Evolutionary conservation across 2,113 vertebrate genomes (phyloP).

Genomic region (Mesocricetus auratus): DNA sequence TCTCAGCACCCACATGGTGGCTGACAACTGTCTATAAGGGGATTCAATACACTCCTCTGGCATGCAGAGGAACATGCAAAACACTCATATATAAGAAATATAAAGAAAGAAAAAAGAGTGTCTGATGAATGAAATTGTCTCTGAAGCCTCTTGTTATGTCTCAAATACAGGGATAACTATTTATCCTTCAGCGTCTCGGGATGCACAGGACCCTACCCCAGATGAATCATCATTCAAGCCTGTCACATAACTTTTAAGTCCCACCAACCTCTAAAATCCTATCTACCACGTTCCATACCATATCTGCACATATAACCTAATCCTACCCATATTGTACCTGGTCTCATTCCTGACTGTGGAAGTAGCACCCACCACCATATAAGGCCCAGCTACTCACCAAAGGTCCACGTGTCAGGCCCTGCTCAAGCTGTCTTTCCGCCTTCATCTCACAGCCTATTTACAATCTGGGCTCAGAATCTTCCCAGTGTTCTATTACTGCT

Average conservation of each 20-base stretch:
- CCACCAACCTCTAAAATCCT: slow-evolving; percentile 40
- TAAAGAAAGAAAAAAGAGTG: neutral
- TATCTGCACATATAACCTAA: neutral
- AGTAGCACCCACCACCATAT: neutral
- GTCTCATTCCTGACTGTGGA: neutral
- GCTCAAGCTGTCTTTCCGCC: slow-evolving; percentile 42
- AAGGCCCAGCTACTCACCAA: slow-evolving; percentile 6
- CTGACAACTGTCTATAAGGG: neutral
- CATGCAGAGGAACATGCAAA: neutral
- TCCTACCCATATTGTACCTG: slow-evolving; percentile 26
- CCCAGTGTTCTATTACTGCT: neutral
- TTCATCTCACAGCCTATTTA: slow-evolving; percentile 12
- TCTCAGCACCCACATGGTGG: neutral
- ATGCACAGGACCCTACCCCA: slow-evolving; percentile 22
- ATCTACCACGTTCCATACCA: neutral
- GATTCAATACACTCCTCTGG: neutral
- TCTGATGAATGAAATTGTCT: slow-evolving; percentile 8
- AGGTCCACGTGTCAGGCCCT: neutral
- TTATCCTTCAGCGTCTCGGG: neutral
- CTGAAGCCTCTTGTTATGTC: slow-evolving; percentile 21
- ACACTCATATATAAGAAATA: neutral
- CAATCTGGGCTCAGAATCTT: slow-evolving; percentile 49
- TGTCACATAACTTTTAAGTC: slow-evolving; percentile 57
- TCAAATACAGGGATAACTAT: slow-evolving; percentile 21
- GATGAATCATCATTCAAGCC: neutral